Percentiles rank a stretch among this genome's conserved stretches.
Conservation (phyloP, 37 sponge, comb jelly and placozoan species). For the Beroe forskalii region DNA sequence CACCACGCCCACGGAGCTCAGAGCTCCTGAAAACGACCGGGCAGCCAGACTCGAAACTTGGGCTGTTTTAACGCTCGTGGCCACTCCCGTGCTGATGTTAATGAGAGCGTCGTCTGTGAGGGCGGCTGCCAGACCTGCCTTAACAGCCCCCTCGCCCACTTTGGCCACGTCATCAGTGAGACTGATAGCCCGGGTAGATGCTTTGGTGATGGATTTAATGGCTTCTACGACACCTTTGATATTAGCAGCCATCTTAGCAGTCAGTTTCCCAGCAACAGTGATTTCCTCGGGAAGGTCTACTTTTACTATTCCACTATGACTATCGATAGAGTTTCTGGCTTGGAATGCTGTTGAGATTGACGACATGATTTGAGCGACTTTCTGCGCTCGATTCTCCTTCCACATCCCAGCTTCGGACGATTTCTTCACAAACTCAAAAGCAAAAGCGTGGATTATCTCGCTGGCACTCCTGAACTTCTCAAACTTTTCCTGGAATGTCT, state of each 20-base stretch:
- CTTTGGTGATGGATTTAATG: not conserved
- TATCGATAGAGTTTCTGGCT: too few species aligned
- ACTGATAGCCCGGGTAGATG: not conserved
- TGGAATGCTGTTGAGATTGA: not conserved
- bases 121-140: not conserved
- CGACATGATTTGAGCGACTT: not conserved
- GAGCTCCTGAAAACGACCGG: not conserved
- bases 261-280: not conserved
- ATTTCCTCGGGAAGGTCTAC: not conserved
- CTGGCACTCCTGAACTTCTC: not conserved
- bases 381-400: not conserved
- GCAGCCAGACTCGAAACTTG: not conserved
- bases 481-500: not conserved
- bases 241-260: not conserved
- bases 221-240: not conserved
- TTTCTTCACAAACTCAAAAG: not conserved
- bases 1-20: not conserved
- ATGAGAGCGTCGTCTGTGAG: not conserved
- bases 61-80: not conserved
- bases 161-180: not conserved
- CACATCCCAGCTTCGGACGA: not conserved
- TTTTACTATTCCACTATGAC: too few species aligned
- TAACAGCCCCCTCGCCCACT: not conserved
- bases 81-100: not conserved
- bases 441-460: not conserved